Evolutionary conservation across 2,113 vertebrate genomes (phyloP).

Genomic region (Alethe diademata): DNA sequence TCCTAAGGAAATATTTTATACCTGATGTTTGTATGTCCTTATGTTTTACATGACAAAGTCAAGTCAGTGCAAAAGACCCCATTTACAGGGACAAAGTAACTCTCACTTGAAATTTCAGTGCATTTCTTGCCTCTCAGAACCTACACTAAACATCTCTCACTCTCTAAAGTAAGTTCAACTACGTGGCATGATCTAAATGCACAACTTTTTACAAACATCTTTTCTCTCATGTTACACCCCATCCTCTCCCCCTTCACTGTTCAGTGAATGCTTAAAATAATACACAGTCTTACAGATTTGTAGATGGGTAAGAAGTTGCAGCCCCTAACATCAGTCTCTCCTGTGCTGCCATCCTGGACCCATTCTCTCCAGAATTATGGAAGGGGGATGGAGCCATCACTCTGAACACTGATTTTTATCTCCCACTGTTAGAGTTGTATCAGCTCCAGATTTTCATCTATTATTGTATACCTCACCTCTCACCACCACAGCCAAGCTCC

Average conservation of each 20-base stretch:
- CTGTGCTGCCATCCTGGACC: not conserved
- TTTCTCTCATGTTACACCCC: not conserved
- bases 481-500: not conserved
- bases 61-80: not conserved
- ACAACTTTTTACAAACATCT: not conserved
- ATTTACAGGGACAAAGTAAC: not conserved
- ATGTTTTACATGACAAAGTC: not conserved
- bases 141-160: not conserved
- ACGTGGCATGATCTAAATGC: not conserved
- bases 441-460: not conserved
- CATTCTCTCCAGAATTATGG: not conserved
- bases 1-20: not conserved
- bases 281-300: not conserved
- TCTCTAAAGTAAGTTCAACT: not conserved
- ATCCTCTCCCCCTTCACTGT: not conserved
- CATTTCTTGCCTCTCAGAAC: not conserved
- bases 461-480: not conserved
- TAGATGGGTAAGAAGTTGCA: not conserved
- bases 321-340: not conserved
- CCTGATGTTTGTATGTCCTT: not conserved
- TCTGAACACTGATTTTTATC: not conserved
- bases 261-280: not conserved
- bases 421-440: not conserved
- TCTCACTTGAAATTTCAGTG: not conserved
- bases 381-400: not conserved